phyloP scores from a whole-genome alignment of 1,140 invertebrate species.

The Calliphora vicina region DNA sequence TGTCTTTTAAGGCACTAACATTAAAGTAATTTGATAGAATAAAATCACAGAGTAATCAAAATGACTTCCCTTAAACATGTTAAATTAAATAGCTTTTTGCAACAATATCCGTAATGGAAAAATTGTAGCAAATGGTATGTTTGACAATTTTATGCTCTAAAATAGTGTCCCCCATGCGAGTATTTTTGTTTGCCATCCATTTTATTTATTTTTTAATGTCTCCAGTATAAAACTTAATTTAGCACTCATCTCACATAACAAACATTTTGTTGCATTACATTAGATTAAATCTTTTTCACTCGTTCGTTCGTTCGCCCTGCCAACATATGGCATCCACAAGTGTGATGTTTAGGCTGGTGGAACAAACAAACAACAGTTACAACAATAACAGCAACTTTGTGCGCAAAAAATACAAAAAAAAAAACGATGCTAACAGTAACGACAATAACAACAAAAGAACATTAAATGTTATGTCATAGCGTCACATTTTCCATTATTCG shows the following conservation, averaged over 20 bases:
- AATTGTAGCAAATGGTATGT: background rate
- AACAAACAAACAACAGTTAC: background rate
- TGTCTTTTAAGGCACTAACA: too few species aligned
- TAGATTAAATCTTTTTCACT: background rate
- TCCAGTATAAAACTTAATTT: background rate
- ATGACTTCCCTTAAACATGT: too few species aligned
- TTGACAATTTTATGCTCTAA: background rate
- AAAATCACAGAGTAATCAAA: too few species aligned
- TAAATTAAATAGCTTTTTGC: too few species aligned
- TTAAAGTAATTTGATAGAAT: too few species aligned
- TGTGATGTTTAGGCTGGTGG: slow-evolving; percentile 15
- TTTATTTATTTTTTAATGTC: background rate
- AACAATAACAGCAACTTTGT: background rate
- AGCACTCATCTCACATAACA: slow-evolving; percentile 5
- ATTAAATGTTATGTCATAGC: slow-evolving; percentile 33
- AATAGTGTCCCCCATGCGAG: background rate
- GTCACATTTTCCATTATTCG: slow-evolving; percentile 34
- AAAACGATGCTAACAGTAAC: background rate
- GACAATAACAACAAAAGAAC: background rate
- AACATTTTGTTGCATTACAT: slow-evolving; percentile 17
- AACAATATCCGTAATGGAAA: too few species aligned
- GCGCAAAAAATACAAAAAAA: background rate
- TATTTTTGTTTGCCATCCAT: background rate
- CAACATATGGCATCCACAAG: background rate
- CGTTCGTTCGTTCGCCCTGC: background rate